These are phyloP conservation scores for Pungitius pungitius DNA, from an alignment of 2,113 vertebrate species.

Conservation along the genomic window DNA sequence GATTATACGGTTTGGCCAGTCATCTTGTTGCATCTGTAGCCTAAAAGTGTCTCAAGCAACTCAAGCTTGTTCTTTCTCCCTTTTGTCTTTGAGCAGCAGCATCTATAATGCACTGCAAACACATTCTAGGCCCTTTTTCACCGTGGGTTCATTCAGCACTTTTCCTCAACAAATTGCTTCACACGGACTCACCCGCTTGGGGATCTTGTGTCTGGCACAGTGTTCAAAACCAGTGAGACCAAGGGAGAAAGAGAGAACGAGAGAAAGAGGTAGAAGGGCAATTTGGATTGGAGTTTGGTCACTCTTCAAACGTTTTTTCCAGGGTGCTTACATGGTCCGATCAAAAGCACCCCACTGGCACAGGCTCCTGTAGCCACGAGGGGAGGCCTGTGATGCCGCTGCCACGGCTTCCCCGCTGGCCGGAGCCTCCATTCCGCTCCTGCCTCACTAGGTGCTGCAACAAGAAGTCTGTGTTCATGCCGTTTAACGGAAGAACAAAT, in stretches of 20 bases:
- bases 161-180: slow-evolving; percentile 69
- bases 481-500: background rate
- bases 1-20: slow-evolving; percentile 14
- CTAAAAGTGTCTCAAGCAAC: background rate
- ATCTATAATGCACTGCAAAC: slow-evolving; percentile 29
- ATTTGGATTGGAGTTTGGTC: slow-evolving; percentile 74
- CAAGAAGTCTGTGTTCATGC: slow-evolving; percentile 16
- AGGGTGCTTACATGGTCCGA: slow-evolving; percentile 71
- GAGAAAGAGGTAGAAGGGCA: slow-evolving; percentile 49
- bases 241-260: slow-evolving; percentile 19
- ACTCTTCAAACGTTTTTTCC: slow-evolving; percentile 73
- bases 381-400: slow-evolving; percentile 62
- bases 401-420: slow-evolving; percentile 48
- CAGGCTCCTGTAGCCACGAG: slow-evolving; percentile 58
- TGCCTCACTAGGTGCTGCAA: slow-evolving; percentile 21
- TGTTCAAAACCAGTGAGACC: slow-evolving; percentile 62
- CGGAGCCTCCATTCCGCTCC: slow-evolving; percentile 10
- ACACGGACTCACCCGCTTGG: slow-evolving; percentile 48
- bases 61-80: background rate
- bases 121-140: slow-evolving; percentile 52
- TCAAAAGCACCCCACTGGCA: slow-evolving; percentile 75
- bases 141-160: slow-evolving; percentile 55
- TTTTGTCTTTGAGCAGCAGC: slow-evolving; percentile 36
- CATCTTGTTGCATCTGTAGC: background rate
- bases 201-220: slow-evolving; percentile 56